Conservation (phyloP, 1,140 invertebrate genomes). For the Mesaphorura yosii region DNA sequence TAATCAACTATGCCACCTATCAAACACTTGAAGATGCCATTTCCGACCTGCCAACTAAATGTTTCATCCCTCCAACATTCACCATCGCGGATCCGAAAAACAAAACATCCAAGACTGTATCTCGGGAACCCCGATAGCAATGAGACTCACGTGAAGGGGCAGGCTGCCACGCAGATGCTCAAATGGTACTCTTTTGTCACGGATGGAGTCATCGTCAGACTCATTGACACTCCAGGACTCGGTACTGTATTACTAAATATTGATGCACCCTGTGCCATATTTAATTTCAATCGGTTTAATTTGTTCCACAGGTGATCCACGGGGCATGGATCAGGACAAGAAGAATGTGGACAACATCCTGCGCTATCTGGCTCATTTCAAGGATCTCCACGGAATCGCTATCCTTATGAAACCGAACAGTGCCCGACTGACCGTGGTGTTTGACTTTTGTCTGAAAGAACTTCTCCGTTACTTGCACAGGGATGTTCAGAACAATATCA, state of each 20-base stretch:
- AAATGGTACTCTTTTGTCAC: background rate
- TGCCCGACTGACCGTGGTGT: constrained; percentile 16
- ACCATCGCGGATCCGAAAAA: background rate
- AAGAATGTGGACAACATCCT: constrained; percentile 25
- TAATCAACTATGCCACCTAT: background rate
- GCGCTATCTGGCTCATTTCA: background rate
- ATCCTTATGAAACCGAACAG: constrained; percentile 29
- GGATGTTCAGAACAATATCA: constrained; percentile 9
- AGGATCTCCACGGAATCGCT: constrained; percentile 12
- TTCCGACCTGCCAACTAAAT: background rate
- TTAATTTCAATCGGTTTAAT: no score
- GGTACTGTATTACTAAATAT: background rate
- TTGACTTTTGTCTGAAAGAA: constrained; percentile 31
- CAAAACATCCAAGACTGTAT: background rate
- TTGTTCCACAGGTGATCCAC: no score
- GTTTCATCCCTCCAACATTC: background rate
- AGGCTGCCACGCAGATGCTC: background rate
- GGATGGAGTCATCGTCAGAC: background rate
- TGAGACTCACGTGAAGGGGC: background rate
- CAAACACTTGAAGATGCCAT: background rate
- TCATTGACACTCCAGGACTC: constrained; percentile 9
- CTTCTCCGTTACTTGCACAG: constrained; percentile 13
- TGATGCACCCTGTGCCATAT: no score
- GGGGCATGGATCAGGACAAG: constrained; percentile 27
- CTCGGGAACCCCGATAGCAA: background rate